phyloP scores from a whole-genome alignment of 2,113 vertebrate genomes.

The Cettia cetti region DNA sequence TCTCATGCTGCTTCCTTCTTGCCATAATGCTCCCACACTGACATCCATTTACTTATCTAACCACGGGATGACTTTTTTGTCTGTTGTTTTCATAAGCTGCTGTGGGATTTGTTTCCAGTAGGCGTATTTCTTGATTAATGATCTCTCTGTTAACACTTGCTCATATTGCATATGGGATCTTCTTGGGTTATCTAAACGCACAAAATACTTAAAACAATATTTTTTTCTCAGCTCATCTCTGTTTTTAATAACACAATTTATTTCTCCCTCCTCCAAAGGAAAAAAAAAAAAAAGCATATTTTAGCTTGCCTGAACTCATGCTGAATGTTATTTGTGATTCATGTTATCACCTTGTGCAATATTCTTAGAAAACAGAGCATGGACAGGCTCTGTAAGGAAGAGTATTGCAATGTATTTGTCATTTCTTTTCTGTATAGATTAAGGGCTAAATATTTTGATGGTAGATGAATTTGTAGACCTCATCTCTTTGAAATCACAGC shows the following conservation, averaged over 20 bases:
- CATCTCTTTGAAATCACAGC: neutral
- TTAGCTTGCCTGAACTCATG: neutral
- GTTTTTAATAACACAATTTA: neutral
- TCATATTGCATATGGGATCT: constrained; percentile 29
- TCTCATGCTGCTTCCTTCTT: neutral
- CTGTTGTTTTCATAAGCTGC: constrained; percentile 17
- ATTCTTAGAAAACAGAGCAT: neutral
- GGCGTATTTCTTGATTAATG: constrained; percentile 37
- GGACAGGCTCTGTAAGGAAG: neutral
- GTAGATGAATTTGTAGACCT: neutral
- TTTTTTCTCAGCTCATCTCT: neutral
- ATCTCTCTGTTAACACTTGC: constrained; percentile 39
- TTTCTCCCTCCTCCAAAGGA: neutral
- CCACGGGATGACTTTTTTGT: neutral
- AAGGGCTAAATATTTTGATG: neutral
- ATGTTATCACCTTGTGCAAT: neutral
- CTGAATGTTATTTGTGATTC: neutral
- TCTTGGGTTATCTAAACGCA: constrained; percentile 6
- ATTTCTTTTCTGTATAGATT: constrained; percentile 9
- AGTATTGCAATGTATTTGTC: neutral
- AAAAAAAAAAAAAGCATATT: neutral
- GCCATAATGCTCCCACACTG: neutral
- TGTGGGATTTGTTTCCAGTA: constrained; percentile 34
- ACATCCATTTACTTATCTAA: neutral
- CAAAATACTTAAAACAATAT: neutral